Evolutionary conservation across 2,797 vertebrate species (phyloP).

Genomic region (Tarsius wallacei): DNA sequence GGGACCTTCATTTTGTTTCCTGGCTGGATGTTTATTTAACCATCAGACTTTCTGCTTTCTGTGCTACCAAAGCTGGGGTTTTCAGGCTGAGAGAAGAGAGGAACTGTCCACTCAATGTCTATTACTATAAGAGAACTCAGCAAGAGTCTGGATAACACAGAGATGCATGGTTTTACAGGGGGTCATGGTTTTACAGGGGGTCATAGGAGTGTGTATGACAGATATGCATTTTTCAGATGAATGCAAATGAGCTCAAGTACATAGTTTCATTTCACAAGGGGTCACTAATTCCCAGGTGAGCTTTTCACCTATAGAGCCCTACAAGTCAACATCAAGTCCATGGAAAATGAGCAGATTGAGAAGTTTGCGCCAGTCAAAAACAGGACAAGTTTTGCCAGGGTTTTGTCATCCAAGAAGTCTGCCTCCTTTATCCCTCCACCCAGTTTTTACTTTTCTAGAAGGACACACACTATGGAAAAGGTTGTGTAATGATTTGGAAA

Average conservation of each 20-base stretch:
- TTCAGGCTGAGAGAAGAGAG: not conserved
- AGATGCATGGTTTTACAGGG: not conserved
- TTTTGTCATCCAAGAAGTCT: not conserved
- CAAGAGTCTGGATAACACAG: not conserved
- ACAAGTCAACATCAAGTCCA: not conserved
- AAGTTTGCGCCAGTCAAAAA: not conserved
- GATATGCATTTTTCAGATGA: not conserved
- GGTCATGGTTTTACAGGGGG: not conserved
- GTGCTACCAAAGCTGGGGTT: not conserved
- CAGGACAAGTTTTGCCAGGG: not conserved
- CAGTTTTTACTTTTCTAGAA: constrained; percentile 15
- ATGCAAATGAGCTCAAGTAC: not conserved
- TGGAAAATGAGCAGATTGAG: not conserved
- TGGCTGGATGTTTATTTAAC: not conserved
- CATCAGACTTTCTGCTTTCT: not conserved
- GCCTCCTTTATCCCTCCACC: accelerated
- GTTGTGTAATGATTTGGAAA: not conserved
- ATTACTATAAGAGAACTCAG: not conserved
- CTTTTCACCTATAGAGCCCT: not conserved
- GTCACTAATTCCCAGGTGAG: not conserved
- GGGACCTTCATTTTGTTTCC: not conserved
- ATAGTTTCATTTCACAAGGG: not conserved
- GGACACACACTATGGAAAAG: not conserved
- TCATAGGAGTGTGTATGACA: not conserved
- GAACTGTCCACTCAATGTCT: not conserved